phyloP scores from a whole-genome alignment of 2,888 invertebrate genomes.

The Prosopocoilus inquinatus region DNA sequence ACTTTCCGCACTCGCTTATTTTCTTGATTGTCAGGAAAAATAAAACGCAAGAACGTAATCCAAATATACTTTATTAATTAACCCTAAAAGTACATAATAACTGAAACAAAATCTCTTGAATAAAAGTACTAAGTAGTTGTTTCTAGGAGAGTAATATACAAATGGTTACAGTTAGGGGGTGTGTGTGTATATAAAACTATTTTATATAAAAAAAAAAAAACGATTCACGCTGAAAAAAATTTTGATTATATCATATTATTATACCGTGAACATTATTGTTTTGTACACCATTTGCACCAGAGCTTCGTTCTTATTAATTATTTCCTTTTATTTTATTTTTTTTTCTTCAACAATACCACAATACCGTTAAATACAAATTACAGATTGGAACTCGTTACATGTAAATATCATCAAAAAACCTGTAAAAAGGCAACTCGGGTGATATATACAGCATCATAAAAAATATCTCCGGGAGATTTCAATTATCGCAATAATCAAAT shows the following conservation, averaged over 20 bases:
- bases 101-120: constrained; percentile 17
- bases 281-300: constrained; percentile 20
- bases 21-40: background rate
- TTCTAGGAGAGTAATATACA: constrained; percentile 20
- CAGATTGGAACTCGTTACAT: constrained; percentile 8
- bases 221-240: constrained; percentile 4
- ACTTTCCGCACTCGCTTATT: too few relatives aligned
- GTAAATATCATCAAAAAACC: constrained; percentile 19
- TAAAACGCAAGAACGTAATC: constrained; percentile 2
- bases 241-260: constrained; percentile 1
- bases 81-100: constrained; percentile 32
- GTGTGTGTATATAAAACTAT: constrained; percentile 19
- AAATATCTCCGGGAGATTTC: constrained; percentile 9
- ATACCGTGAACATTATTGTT: constrained; percentile 3
- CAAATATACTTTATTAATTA: constrained; percentile 33
- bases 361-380: constrained; percentile 11
- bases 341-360: constrained; percentile 2
- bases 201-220: too few relatives aligned
- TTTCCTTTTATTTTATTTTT: background rate
- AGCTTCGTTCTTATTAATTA: constrained; percentile 7
- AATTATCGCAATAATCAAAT: background rate
- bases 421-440: constrained; percentile 16
- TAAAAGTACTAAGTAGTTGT: constrained; percentile 23
- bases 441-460: constrained; percentile 9
- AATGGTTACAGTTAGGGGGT: constrained; percentile 22